phyloP scores from a whole-genome alignment of 2,888 invertebrate genomes.

The Drosophila histrio region DNA sequence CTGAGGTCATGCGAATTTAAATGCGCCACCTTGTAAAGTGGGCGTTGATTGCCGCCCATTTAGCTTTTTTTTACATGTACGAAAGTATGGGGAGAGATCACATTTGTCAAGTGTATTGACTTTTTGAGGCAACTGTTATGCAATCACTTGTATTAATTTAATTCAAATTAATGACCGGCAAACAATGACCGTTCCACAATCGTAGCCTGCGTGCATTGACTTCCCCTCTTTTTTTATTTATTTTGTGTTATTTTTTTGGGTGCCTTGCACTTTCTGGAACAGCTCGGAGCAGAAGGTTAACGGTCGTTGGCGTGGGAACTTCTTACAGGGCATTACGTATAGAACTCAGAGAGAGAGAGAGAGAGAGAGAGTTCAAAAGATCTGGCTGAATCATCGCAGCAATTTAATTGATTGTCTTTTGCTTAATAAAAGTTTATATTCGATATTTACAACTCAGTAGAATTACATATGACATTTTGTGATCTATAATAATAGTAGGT shows the following conservation, averaged over 20 bases:
- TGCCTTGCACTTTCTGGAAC: conserved; percentile 36
- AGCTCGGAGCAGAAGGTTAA: conserved; percentile 20
- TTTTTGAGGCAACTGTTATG: conserved; percentile 30
- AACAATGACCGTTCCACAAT: conserved; percentile 28
- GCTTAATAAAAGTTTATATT: no score
- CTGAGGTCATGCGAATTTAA: conserved; percentile 66
- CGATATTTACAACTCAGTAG: neutral
- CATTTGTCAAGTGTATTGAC: conserved; percentile 22
- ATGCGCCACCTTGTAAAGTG: conserved; percentile 59
- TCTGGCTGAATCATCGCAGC: neutral
- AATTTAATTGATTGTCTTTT: neutral
- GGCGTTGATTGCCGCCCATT: conserved; percentile 55
- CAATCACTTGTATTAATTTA: conserved; percentile 29
- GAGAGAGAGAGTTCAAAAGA: neutral
- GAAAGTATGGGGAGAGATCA: neutral
- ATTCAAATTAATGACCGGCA: conserved; percentile 42
- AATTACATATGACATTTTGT: neutral
- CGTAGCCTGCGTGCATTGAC: conserved; percentile 41
- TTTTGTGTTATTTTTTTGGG: neutral
- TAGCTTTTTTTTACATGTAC: neutral
- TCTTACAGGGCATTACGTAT: neutral
- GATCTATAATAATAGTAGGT: neutral
- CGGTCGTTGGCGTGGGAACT: conserved; percentile 34
- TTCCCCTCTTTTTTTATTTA: neutral
- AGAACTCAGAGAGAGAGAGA: no score